Conservation (phyloP, 2,888 invertebrate genomes). For the Escarpia spicata region DNA sequence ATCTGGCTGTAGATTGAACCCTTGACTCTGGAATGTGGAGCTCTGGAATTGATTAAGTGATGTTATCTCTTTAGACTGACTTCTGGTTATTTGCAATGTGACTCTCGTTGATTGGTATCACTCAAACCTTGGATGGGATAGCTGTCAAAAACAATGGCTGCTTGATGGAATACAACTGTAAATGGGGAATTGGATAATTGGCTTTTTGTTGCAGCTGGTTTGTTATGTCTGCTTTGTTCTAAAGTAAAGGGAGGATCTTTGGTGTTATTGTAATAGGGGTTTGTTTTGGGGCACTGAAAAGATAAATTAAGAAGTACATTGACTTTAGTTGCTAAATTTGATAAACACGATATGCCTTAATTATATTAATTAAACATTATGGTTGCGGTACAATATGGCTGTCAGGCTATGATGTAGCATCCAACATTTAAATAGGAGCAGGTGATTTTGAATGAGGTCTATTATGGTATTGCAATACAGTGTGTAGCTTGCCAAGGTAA, state of each 20-base stretch:
- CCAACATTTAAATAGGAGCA: neutral
- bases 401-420: neutral
- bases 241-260: too few species aligned
- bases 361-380: neutral
- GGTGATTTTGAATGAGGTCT: neutral
- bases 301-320: neutral
- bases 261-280: neutral
- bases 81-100: neutral
- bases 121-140: neutral
- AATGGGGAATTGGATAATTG: neutral
- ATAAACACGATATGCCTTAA: neutral
- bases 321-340: neutral
- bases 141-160: slow-evolving; percentile 6
- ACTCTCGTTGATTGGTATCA: slow-evolving; percentile 1
- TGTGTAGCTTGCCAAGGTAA: neutral
- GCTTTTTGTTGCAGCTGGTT: neutral
- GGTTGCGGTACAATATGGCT: neutral
- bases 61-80: neutral
- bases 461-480: neutral
- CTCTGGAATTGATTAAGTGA: neutral
- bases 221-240: neutral
- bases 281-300: too few species aligned
- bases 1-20: neutral
- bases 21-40: neutral
- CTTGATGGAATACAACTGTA: neutral